Evolutionary conservation across 2,888 invertebrate genomes (phyloP).

Genomic region (Phengaris alcon): DNA sequence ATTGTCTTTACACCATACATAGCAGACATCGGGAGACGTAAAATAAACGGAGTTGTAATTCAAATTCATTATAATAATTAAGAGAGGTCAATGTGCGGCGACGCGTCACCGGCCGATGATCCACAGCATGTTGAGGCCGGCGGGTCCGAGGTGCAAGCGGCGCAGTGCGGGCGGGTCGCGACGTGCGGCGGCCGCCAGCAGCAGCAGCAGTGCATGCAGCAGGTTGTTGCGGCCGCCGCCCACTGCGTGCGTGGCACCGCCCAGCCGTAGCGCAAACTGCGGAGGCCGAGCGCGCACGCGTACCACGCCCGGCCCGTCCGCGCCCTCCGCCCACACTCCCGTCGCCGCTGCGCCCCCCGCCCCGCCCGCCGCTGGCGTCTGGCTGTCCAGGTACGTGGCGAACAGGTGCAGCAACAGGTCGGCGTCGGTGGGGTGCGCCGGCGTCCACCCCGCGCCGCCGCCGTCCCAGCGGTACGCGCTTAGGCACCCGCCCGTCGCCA

Average conservation of each 20-base stretch:
- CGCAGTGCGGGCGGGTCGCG: slow-evolving; percentile 74
- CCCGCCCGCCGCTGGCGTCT: slow-evolving; percentile 79
- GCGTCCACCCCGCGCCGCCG: slow-evolving; percentile 90
- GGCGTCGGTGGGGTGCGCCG: slow-evolving; percentile 91
- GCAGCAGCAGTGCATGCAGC: slow-evolving; percentile 90
- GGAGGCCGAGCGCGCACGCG: slow-evolving; percentile 76
- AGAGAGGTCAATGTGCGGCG: background rate
- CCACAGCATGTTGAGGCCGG: slow-evolving; percentile 88
- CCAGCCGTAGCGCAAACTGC: slow-evolving; percentile 80
- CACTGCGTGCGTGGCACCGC: slow-evolving; percentile 74
- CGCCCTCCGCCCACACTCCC: slow-evolving; percentile 55
- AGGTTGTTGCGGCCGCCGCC: slow-evolving; percentile 91
- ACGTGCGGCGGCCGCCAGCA: slow-evolving; percentile 86
- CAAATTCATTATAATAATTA: background rate
- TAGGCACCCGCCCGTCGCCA: slow-evolving; percentile 91
- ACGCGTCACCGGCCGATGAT: slow-evolving; percentile 79
- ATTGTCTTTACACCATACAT: no score
- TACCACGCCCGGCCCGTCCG: slow-evolving; percentile 65
- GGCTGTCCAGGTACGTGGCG: slow-evolving; percentile 91
- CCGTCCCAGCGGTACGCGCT: slow-evolving; percentile 93
- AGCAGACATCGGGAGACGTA: no score
- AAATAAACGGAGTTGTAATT: no score
- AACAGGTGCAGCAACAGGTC: slow-evolving; percentile 91
- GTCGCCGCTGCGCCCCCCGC: slow-evolving; percentile 57
- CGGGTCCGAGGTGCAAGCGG: slow-evolving; percentile 62